These are phyloP conservation scores for Maccullochella peelii DNA, from an alignment of 2,113 vertebrate species.

Conservation along the genomic window DNA sequence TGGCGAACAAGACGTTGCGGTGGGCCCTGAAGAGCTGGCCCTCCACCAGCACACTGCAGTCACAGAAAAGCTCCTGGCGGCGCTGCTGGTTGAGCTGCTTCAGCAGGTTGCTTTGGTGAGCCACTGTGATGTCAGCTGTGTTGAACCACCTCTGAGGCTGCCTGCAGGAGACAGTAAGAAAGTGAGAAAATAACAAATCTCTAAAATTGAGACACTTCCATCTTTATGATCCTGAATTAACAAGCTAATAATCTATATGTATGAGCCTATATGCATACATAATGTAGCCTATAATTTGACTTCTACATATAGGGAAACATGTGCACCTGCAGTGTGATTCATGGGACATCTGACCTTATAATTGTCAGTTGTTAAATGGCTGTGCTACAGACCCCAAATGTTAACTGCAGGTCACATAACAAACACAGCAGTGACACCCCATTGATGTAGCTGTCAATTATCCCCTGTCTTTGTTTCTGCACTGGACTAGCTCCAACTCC, in stretches of 20 bases:
- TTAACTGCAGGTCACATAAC: slow-evolving; percentile 15
- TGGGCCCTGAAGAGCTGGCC: slow-evolving; percentile 95
- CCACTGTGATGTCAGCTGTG: slow-evolving; percentile 93
- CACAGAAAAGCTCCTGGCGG: slow-evolving; percentile 94
- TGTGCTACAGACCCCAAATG: background rate
- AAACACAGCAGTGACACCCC: slow-evolving; percentile 28
- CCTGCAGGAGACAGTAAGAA: slow-evolving; percentile 70
- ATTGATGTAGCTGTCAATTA: slow-evolving; percentile 32
- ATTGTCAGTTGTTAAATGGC: background rate
- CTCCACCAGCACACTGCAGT: slow-evolving; percentile 95
- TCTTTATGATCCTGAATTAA: background rate
- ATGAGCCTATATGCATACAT: background rate
- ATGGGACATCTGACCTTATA: background rate
- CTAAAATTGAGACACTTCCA: background rate
- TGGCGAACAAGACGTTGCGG: slow-evolving; percentile 95
- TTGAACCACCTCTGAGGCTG: slow-evolving; percentile 80
- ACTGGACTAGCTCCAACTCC: slow-evolving; percentile 40
- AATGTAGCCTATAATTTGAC: background rate
- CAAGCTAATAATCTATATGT: background rate
- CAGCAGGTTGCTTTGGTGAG: slow-evolving; percentile 92
- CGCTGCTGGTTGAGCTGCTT: slow-evolving; percentile 96
- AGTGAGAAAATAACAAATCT: slow-evolving; percentile 13
- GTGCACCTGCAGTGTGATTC: background rate
- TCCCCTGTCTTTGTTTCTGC: slow-evolving; percentile 65
- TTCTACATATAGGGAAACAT: background rate